Evolutionary conservation across 2,797 vertebrate species (phyloP).

Genomic region (Podarcis lilfordi): DNA sequence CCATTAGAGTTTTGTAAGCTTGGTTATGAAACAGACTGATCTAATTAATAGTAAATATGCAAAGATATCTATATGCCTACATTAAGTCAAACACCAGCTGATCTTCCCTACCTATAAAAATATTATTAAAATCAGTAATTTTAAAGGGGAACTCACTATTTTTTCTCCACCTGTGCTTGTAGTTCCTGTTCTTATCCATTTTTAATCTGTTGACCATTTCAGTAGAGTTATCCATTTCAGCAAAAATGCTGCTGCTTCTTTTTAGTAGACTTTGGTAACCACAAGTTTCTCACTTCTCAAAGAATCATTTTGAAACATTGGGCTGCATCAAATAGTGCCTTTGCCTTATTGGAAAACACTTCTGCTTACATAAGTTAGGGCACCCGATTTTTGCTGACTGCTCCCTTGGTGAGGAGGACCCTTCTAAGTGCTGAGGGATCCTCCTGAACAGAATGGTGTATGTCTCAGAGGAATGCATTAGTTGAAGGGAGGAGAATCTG

Average conservation of each 20-base stretch:
- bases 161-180: too few relatives aligned
- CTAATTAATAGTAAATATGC: not conserved
- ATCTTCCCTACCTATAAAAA: not conserved
- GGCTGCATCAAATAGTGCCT: not conserved
- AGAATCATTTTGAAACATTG: not conserved
- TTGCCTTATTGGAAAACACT: not conserved
- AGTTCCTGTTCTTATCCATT: too few relatives aligned
- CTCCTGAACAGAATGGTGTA: not conserved
- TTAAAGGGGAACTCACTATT: not conserved
- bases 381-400: not conserved
- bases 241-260: not conserved
- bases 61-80: not conserved
- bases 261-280: not conserved
- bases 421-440: not conserved
- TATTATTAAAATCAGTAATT: not conserved
- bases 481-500: not conserved
- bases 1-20: not conserved
- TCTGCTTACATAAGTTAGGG: not conserved
- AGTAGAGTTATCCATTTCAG: too few relatives aligned
- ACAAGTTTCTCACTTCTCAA: constrained; percentile 7
- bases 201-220: too few relatives aligned
- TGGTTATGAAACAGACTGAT: too few relatives aligned
- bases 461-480: not conserved
- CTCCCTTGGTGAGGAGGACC: too few relatives aligned
- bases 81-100: not conserved